Percentiles rank a stretch among this genome's conserved stretches.
Conservation (phyloP, 2,797 vertebrate genomes). For the Crocodylus rhombifer region DNA sequence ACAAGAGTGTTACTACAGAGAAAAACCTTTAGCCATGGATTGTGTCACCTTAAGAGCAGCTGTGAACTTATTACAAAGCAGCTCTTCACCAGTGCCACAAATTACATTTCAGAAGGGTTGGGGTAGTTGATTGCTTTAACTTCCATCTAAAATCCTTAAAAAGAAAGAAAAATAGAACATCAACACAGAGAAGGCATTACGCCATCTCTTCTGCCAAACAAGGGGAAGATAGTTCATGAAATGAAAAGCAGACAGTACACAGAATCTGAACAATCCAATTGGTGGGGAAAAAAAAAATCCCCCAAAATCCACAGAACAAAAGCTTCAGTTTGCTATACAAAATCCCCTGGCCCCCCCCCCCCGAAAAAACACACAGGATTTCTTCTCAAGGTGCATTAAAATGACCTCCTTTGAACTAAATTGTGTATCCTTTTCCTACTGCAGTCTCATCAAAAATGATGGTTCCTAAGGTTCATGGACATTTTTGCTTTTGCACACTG, state of each 20-base stretch:
- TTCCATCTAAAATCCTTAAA: background rate
- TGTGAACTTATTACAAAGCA: constrained; percentile 59
- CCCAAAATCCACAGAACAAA: background rate
- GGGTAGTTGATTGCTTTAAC: constrained; percentile 20
- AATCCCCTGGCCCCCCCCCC: background rate
- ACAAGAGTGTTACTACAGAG: constrained; percentile 22
- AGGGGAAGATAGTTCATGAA: constrained; percentile 57
- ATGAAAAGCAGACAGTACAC: constrained; percentile 51
- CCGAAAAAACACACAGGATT: background rate
- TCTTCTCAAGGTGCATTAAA: background rate
- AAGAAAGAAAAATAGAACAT: background rate
- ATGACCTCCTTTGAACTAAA: background rate
- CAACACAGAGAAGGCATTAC: constrained; percentile 39
- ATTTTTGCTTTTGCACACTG: background rate
- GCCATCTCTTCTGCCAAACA: constrained; percentile 54
- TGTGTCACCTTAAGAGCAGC: constrained; percentile 50
- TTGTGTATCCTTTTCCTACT: background rate
- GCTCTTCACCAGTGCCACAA: constrained; percentile 43
- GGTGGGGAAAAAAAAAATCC: constrained; percentile 25
- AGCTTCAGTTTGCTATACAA: background rate
- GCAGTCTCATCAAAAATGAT: background rate
- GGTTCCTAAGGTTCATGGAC: background rate
- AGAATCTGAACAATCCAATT: constrained; percentile 34
- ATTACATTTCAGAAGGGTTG: constrained; percentile 59
- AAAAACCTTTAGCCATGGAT: constrained; percentile 40